Base-by-base conservation (phyloP, 2,113 vertebrate genomes). In the Catharus bicknelli region DNA sequence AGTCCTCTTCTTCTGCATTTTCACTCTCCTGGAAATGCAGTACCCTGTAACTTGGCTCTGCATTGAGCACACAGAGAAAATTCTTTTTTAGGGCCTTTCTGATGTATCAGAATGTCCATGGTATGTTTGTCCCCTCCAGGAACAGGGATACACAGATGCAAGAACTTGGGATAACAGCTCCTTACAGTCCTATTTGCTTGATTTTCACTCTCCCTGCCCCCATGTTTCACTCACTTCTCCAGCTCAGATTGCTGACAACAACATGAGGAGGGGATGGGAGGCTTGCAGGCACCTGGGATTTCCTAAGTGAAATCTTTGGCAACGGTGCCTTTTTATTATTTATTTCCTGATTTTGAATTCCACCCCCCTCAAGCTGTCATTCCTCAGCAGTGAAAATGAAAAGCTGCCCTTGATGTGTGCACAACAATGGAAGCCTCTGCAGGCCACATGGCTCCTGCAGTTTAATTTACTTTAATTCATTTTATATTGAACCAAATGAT, bases 391-490 rank as follows among this genome's bases (percentile, higher is more conserved):
- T 58, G 96, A 91, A 97, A 97, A 98, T 98, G 97, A 98, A 96
- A 97, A 97, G 93, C 83, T 91, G 90, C 96, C 92, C 43, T 92
- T 89, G 81, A 90, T 50, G 51, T 30, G 40, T 11, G 40, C 27
- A 95, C 94, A 96, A 98, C 96, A 98, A 97, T 97, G 96, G 82
- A 85, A 79, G 95, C 93, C 69, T 91, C 90, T 81, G 88, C 90
- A 91, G 75, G 95, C 97, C 97, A 97, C 97, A 97, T 98, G 97
- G 97, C 97, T 97, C 93, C 89, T 88, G 59, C 97, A 90, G 94
- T 98, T 98, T 97, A 97, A 98, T 98, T 98, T 97, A 96, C 96
- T 96, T 97, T 97, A 97, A 97, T 98, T 97, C 96, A 94, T 98
- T 98, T 97, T 97, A 95, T 93, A 97, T 98, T 97, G 97, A 98